phyloP scores from a whole-genome alignment of 2,888 invertebrate genomes.

The Desoria tigrina region DNA sequence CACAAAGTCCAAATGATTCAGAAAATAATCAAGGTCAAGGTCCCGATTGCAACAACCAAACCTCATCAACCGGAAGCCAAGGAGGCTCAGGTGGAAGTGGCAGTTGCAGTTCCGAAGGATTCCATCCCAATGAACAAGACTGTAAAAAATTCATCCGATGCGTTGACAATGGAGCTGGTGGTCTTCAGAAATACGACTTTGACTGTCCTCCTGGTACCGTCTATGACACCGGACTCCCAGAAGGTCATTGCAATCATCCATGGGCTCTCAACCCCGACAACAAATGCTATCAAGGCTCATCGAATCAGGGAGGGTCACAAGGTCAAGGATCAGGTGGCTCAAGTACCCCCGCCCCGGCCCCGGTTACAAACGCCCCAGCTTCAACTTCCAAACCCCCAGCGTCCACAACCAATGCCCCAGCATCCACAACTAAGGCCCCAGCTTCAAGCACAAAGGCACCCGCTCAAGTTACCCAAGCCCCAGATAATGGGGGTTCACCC shows the following conservation, averaged over 20 bases:
- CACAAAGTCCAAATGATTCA: neutral
- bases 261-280: slow-evolving; percentile 39
- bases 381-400: neutral
- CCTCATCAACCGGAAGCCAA: neutral
- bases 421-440: slow-evolving; percentile 8
- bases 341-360: neutral
- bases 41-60: slow-evolving; percentile 10
- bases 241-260: slow-evolving; percentile 45
- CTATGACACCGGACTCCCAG: slow-evolving; percentile 39
- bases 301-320: neutral
- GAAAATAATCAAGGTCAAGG: slow-evolving; percentile 16
- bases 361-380: slow-evolving; percentile 3
- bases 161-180: slow-evolving; percentile 34
- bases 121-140: slow-evolving; percentile 39
- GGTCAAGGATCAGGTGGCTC: neutral
- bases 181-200: slow-evolving; percentile 40
- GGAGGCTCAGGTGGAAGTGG: slow-evolving; percentile 15
- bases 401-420: neutral
- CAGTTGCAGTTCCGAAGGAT: slow-evolving; percentile 40
- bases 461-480: slow-evolving; percentile 1
- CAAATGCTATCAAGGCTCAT: slow-evolving; percentile 38
- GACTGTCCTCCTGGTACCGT: slow-evolving; percentile 46
- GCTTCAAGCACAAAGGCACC: neutral
- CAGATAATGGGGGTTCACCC: neutral
- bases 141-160: slow-evolving; percentile 46